Conservation (phyloP, 2,797 vertebrate genomes). For the Melanotaenia maccullochi region DNA sequence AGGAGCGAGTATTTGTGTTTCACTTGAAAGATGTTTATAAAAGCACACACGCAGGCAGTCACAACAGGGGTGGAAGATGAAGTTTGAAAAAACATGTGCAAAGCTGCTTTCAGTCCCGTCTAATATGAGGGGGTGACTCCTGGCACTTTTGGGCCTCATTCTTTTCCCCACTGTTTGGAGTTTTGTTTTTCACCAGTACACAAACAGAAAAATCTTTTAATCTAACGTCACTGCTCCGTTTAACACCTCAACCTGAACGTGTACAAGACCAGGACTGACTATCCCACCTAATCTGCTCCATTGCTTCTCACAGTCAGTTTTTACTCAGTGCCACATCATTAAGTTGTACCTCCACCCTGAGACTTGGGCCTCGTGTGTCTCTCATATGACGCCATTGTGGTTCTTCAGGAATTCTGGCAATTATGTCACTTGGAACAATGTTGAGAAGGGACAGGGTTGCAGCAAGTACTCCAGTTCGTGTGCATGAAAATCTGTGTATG, state of each 20-base stretch:
- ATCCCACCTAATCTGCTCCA: conserved; percentile 32
- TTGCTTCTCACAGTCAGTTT: conserved; percentile 38
- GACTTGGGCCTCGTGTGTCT: conserved; percentile 35
- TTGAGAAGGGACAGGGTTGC: conserved; percentile 29
- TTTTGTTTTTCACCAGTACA: conserved; percentile 48
- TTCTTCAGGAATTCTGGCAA: conserved; percentile 59
- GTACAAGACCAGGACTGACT: conserved; percentile 20
- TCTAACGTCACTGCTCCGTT: conserved; percentile 21
- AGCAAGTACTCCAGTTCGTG: conserved; percentile 29
- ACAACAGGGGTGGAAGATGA: conserved; percentile 8
- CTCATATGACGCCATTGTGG: conserved; percentile 65
- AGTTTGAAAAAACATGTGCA: neutral
- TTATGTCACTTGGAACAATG: conserved; percentile 51
- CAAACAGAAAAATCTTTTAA: conserved; percentile 10
- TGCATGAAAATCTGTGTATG: conserved; percentile 6
- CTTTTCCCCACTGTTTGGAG: conserved; percentile 14
- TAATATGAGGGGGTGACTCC: conserved; percentile 14
- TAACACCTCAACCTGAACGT: conserved; percentile 19
- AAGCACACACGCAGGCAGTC: conserved; percentile 5
- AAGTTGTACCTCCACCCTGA: conserved; percentile 46
- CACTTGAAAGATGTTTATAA: conserved; percentile 37
- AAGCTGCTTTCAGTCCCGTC: conserved; percentile 21
- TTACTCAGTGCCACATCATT: conserved; percentile 56
- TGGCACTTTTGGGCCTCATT: neutral
- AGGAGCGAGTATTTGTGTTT: conserved; percentile 31